These are phyloP conservation scores for Branchipolynoe longqiensis DNA, from an alignment of 2,888 invertebrate species.

Conservation along the genomic window DNA sequence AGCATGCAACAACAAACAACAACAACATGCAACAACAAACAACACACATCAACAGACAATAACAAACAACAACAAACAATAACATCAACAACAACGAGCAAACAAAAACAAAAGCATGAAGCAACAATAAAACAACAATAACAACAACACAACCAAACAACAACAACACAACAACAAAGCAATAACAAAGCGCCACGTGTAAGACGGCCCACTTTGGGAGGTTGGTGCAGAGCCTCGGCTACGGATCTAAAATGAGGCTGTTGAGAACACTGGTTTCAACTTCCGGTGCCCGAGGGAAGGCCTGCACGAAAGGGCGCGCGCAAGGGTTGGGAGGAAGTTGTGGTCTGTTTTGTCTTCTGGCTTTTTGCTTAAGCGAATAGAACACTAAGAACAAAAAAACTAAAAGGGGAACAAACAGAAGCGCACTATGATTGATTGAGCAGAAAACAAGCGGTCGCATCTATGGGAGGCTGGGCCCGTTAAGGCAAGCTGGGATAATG, in stretches of 20 bases:
- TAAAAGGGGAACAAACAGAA: neutral
- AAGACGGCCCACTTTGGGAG: too few species aligned
- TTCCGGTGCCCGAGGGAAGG: neutral
- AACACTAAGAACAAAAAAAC: neutral
- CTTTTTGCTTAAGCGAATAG: neutral
- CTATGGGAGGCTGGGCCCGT: neutral
- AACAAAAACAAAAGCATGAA: too few species aligned
- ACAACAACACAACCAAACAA: too few species aligned
- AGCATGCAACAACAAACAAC: too few species aligned
- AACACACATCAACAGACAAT: too few species aligned
- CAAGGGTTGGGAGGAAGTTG: neutral
- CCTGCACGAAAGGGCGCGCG: neutral
- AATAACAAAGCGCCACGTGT: too few species aligned
- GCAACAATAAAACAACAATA: too few species aligned
- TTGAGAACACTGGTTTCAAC: neutral
- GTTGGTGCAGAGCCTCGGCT: neutral
- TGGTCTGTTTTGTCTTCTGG: neutral
- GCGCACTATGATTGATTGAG: constrained; percentile 15
- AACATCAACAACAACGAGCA: too few species aligned
- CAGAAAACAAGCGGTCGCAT: neutral
- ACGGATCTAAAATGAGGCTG: neutral
- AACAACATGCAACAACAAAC: too few species aligned
- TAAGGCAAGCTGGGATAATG: constrained; percentile 2
- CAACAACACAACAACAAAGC: too few species aligned
- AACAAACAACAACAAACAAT: too few species aligned